A percentile compares a stretch with the other conserved stretches of the same genome.
Conservation (phyloP, 2,888 invertebrate species). For the Mimumesa dahlbomi region DNA sequence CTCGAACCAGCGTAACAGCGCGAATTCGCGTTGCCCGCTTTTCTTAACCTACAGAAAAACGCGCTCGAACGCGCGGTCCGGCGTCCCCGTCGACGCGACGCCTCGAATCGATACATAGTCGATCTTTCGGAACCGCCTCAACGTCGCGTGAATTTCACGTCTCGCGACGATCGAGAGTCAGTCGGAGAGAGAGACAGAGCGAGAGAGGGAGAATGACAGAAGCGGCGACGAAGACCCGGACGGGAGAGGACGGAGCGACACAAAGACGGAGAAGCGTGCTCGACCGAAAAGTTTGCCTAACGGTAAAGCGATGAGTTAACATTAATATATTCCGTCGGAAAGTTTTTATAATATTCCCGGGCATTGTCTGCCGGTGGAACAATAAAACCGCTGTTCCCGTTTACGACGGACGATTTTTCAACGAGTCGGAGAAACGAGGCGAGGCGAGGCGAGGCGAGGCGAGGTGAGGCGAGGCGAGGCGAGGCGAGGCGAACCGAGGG, state of each 20-base stretch:
- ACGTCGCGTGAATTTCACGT: too few relatives aligned
- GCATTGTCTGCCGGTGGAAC: conserved; percentile 79
- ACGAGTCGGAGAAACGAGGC: conserved; percentile 73
- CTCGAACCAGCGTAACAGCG: too few relatives aligned
- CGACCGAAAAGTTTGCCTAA: conserved; percentile 79
- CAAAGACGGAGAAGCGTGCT: conserved; percentile 62
- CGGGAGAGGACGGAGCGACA: conserved; percentile 18
- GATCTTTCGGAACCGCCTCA: neutral
- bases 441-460: conserved; percentile 55
- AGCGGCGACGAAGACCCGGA: conserved; percentile 35
- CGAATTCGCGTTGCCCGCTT: too few relatives aligned
- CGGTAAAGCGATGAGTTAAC: conserved; percentile 80
- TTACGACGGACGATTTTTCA: conserved; percentile 78
- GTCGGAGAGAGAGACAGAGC: conserved; percentile 1
- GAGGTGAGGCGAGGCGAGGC: conserved; percentile 9
- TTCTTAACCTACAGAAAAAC: too few relatives aligned
- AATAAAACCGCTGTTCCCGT: conserved; percentile 79
- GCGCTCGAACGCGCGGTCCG: too few relatives aligned
- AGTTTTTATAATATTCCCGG: conserved; percentile 80
- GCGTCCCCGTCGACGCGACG: too few relatives aligned
- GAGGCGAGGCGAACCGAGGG: conserved; percentile 3
- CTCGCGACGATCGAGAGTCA: neutral
- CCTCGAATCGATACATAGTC: neutral
- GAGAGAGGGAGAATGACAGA: conserved; percentile 12
- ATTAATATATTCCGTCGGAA: conserved; percentile 80